These are phyloP conservation scores for Gambusia yucatana DNA, from an alignment of 2,797 vertebrate genomes.

Conservation along the genomic window DNA sequence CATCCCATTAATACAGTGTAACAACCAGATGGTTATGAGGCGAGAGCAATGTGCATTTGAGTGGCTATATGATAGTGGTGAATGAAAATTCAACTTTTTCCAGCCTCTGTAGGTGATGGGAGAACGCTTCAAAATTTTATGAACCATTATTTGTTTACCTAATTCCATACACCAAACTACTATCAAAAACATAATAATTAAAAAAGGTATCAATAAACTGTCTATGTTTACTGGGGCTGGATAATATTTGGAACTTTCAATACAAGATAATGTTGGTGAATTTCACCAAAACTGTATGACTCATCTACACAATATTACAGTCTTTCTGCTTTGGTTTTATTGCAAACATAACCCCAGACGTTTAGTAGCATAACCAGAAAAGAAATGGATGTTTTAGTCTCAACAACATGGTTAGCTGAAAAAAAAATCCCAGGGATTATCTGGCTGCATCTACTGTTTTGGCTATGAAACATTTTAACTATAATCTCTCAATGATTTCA, in stretches of 20 bases:
- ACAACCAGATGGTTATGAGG: slow-evolving; percentile 64
- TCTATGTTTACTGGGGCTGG: background rate
- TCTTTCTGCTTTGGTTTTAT: background rate
- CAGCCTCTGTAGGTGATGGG: background rate
- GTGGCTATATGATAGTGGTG: background rate
- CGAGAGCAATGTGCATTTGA: slow-evolving; percentile 15
- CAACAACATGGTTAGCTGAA: background rate
- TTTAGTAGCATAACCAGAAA: background rate
- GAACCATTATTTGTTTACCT: background rate
- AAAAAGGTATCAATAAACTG: background rate
- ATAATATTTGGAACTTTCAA: background rate
- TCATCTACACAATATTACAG: background rate
- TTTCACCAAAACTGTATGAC: background rate
- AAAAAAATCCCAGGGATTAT: background rate
- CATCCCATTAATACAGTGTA: slow-evolving; percentile 74
- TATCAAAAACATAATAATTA: too few relatives aligned
- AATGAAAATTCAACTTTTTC: background rate
- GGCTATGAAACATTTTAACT: background rate
- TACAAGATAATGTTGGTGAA: background rate
- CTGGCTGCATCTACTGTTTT: background rate
- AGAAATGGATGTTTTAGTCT: background rate
- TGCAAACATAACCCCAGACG: background rate
- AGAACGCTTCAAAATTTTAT: background rate
- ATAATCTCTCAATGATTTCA: background rate
- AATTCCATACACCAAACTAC: background rate